Evolutionary conservation across 92 coral and sea anemone genomes (phyloP), one percentile per base, ranked within the genome.

Genomic region (Paramuricea clavata): DNA sequence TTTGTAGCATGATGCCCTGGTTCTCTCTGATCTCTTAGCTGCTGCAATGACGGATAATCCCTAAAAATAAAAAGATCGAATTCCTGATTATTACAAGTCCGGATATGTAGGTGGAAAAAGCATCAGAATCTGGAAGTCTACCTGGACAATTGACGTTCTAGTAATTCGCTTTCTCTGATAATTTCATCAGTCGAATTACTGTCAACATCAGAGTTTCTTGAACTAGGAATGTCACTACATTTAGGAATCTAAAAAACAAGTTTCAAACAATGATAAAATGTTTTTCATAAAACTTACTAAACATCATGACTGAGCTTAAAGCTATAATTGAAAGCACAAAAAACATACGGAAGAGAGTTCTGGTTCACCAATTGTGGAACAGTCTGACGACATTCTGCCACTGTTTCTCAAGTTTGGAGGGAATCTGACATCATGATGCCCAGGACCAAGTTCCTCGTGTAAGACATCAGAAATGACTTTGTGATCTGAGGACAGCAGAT

Each of bases 381-480:
- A n/a, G 36, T 39, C 78, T 15, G 42, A 72, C 0, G 52, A 72
- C 34, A 44, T 39, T 39, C 5, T 39, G 4, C 44, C 44, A 39
- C 44, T 39, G 44, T 39, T 39, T 39, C 44, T 10, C 10, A 39
- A 39, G 5, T 81, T 78, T 25, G 12, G 60, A 41, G 21, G 43
- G 49, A 81, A 83, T 32, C 69, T 69, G 23, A 17, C 0, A 43
- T 72, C 90, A n/a, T 49, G 85, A 85, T 88, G 87, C 10, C 72
- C 65, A 32, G 95, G 86, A 17, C 99, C 98, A 86, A 96, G 88
- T 78, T 96, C 99, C 74, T 96, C 98, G 62, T 80, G 73, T 64
- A 96, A 77, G 12, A 96, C 91, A 75, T 93, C 93, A 56, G 99
- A 94, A 27, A 96, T 84, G 19, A 94, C 90, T 68, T 96, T 95